Evolutionary conservation across 2,113 vertebrate genomes (phyloP).

Genomic region (Alethe diademata): DNA sequence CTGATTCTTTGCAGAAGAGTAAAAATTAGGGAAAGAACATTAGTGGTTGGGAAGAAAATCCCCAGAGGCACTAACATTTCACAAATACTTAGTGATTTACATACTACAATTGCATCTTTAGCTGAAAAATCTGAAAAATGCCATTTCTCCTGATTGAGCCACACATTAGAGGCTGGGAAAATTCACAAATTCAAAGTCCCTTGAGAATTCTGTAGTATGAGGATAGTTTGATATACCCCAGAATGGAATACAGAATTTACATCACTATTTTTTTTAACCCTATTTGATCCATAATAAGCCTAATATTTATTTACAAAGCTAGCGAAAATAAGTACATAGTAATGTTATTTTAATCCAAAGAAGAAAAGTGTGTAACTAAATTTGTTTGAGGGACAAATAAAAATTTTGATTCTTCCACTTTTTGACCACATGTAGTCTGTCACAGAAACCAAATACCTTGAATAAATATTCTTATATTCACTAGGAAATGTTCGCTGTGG

Average conservation of each 20-base stretch:
- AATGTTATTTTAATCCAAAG: background rate
- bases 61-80: background rate
- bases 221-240: background rate
- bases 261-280: background rate
- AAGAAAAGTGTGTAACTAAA: background rate
- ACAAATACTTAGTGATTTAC: background rate
- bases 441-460: accelerated
- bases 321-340: background rate
- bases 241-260: background rate
- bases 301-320: background rate
- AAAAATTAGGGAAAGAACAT: background rate
- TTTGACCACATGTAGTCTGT: background rate
- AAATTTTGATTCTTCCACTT: background rate
- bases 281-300: background rate
- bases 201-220: background rate
- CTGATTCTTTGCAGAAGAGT: background rate
- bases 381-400: background rate
- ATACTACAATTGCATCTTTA: background rate
- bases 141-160: background rate
- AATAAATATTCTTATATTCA: background rate
- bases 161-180: background rate
- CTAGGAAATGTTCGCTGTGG: accelerated
- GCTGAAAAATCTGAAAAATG: background rate
- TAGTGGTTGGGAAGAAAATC: background rate
- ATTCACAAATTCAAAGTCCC: background rate